Base-by-base conservation (phyloP, 2,888 invertebrate genomes). In the Clepsis dumicolana region DNA sequence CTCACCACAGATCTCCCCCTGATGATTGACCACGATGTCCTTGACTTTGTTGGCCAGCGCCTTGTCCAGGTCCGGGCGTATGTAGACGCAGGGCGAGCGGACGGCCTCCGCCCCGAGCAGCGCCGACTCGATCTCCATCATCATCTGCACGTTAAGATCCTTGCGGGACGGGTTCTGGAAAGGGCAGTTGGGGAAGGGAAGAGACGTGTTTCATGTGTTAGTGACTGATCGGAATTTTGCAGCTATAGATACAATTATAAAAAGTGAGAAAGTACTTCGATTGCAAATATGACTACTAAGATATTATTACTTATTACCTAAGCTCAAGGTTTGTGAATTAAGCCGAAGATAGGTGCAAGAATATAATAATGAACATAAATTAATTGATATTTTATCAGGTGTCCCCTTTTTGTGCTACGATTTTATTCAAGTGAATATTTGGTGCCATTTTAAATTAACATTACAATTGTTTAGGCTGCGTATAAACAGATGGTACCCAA, bases 71-170 rank as follows among this genome's bases (percentile, higher is more conserved):
- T 98, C 98, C 0, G 97, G 95, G 48, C 96, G 95, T 52, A 98
- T 96, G 81, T 94, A 98, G 65, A 98, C 95, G 74, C 95, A 95
- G 0, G 98, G 98, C 75, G 96, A 94, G 27, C 95, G 94, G 78
- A 97, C 95, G 74, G 97, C 95, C 86, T 98, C 98, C 64, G 96
- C 97, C 77, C 96, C 96, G 24, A 98, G 94, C 64, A 99, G 90
- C 0, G 97, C 95, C 73, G 98, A 97, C 83, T 98, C 98, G 67
- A 98, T 97, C 72, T 96, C 96, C 94, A 97, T 96, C 87, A 98
- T 97, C 97, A 99, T 97, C 85, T 99, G 99, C 70, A 98, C 96
- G 81, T 98, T 97, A 73, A 98, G 95, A 84, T 99, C 99, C 90
- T 98, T 96, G 38, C 98, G 96, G 1, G 97, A 97, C 1, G 98